Percentiles rank a stretch among this genome's conserved stretches.
Conservation (phyloP, 2,888 invertebrate species). For the Sarcophaga rosellei region DNA sequence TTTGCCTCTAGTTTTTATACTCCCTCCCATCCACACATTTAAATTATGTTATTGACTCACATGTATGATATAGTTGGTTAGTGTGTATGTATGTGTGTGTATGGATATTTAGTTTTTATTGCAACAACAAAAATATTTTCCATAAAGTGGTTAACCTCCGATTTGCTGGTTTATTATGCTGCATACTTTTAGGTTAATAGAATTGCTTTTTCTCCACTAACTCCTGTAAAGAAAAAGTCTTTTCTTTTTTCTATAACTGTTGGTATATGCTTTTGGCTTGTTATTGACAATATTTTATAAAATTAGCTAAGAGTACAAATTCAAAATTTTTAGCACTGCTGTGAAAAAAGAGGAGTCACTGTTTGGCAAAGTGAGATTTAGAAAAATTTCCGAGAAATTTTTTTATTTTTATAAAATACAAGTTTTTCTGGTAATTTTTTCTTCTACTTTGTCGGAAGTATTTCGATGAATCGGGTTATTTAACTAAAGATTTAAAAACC, state of each 20-base stretch:
- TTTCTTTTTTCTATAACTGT: slow-evolving; percentile 2
- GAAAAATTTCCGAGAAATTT: too few relatives aligned
- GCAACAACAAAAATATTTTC: slow-evolving; percentile 35
- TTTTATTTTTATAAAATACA: too few relatives aligned
- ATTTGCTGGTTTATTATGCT: slow-evolving; percentile 60
- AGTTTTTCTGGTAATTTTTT: too few relatives aligned
- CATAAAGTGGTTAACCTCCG: slow-evolving; percentile 61
- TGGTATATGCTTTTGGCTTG: slow-evolving; percentile 35
- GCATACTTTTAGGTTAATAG: slow-evolving; percentile 59
- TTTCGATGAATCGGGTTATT: too few relatives aligned
- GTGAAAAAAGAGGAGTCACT: too few relatives aligned
- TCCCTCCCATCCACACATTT: not conserved
- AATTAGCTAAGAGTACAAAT: slow-evolving; percentile 37
- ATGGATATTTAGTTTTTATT: slow-evolving; percentile 22
- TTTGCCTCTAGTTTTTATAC: not conserved
- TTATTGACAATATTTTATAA: slow-evolving; percentile 56
- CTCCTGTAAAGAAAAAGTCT: not conserved
- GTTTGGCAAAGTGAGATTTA: too few relatives aligned
- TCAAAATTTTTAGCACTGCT: not conserved
- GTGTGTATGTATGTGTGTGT: too few relatives aligned
- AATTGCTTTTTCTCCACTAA: slow-evolving; percentile 4
- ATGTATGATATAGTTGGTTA: not conserved
- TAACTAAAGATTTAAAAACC: too few relatives aligned
- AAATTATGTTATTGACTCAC: not conserved
- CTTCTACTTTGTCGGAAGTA: too few relatives aligned